A percentile compares a stretch with the other conserved stretches of the same genome.
phyloP scores from a whole-genome alignment of 2,113 vertebrate genomes.

The Ictalurus punctatus region DNA sequence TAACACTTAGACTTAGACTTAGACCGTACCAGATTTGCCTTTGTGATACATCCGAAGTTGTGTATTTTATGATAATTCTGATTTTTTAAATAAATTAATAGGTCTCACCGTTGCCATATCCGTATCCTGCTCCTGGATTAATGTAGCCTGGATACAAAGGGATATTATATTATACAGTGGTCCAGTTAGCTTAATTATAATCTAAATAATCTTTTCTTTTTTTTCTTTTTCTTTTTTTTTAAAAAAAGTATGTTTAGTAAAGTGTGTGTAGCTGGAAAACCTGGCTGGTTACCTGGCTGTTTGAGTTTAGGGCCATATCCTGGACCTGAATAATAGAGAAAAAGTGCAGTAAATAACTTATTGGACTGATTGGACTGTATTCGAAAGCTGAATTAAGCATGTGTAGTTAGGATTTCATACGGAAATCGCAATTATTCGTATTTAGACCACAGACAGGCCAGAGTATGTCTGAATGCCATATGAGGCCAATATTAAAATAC shows the following conservation, averaged over 20 bases:
- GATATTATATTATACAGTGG: background rate
- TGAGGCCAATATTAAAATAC: background rate
- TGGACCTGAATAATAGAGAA: slow-evolving; percentile 23
- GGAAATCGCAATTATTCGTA: background rate
- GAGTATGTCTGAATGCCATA: background rate
- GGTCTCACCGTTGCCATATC: slow-evolving; percentile 45
- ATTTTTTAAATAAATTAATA: background rate
- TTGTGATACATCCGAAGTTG: background rate
- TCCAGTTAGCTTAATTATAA: background rate
- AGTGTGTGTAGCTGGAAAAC: background rate
- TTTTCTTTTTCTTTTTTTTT: too few species aligned
- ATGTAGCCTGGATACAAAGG: slow-evolving; percentile 54
- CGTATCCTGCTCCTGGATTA: slow-evolving; percentile 41
- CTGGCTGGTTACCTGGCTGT: slow-evolving; percentile 22
- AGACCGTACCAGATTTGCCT: slow-evolving; percentile 21
- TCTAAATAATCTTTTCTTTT: too few species aligned
- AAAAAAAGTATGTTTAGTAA: background rate
- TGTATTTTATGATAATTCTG: background rate
- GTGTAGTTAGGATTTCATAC: background rate
- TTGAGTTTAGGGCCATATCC: slow-evolving; percentile 53
- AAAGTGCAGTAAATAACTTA: background rate
- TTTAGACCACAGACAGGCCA: background rate
- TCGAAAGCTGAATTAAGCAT: background rate
- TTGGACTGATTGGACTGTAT: background rate
- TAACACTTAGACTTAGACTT: too few species aligned